Evolutionary conservation across 92 coral and sea anemone species (phyloP).

Genomic region (Siderastrea radians): DNA sequence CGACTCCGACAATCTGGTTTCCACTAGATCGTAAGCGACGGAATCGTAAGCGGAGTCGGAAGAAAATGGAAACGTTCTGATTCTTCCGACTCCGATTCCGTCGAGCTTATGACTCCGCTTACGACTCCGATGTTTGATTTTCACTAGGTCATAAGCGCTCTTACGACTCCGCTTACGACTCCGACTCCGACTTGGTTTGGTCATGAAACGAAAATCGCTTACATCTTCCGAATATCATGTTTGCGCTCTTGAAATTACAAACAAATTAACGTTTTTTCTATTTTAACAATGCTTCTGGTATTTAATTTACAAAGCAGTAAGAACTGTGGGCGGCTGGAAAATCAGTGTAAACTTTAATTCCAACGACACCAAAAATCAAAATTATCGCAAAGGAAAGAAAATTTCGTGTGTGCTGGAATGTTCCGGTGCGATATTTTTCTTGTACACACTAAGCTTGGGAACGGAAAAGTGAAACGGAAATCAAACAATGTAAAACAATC

Average conservation of each 20-base stretch:
- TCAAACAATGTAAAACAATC: constrained; percentile 4
- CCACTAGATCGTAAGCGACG: too few species aligned
- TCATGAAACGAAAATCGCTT: constrained; percentile 44
- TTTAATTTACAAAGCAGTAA: not conserved
- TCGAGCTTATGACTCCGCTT: too few species aligned
- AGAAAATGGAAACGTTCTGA: too few species aligned
- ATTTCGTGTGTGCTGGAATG: not conserved
- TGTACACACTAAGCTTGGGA: not conserved
- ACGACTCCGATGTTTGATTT: too few species aligned
- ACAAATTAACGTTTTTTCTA: constrained; percentile 32
- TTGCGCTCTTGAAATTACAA: constrained; percentile 50
- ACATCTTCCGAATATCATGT: constrained; percentile 40
- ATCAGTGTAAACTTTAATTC: not conserved
- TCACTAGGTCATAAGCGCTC: too few species aligned
- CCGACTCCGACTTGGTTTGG: too few species aligned
- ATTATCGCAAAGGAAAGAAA: not conserved
- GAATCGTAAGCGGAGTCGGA: too few species aligned
- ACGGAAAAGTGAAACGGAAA: constrained; percentile 36
- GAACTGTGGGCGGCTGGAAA: not conserved
- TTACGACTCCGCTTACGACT: too few species aligned
- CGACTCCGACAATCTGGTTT: too few species aligned
- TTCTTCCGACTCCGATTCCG: too few species aligned
- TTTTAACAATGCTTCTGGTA: not conserved
- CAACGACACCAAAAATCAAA: not conserved
- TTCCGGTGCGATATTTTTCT: not conserved